phyloP scores from a whole-genome alignment of 2,888 invertebrate genomes.

The Ochropleura leucogaster region DNA sequence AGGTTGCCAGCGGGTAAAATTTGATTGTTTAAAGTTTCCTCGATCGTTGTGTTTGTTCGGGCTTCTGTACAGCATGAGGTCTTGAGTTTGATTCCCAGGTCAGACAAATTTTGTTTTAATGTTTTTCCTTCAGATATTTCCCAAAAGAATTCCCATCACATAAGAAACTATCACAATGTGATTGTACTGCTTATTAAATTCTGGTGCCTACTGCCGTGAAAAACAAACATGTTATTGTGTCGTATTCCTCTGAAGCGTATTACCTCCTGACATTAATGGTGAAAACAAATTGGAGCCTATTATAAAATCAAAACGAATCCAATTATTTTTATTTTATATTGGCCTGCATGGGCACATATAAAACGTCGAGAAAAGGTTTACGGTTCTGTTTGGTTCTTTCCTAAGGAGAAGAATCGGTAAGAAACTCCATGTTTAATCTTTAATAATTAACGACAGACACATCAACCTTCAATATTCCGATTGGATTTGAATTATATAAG shows the following conservation, averaged over 20 bases:
- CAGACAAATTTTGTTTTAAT: background rate
- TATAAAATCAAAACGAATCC: no score
- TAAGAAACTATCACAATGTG: background rate
- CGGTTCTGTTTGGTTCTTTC: no score
- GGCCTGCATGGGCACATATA: no score
- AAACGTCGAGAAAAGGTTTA: no score
- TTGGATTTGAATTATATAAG: no score
- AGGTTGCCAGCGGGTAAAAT: no score
- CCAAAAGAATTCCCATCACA: background rate
- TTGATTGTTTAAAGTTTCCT: background rate
- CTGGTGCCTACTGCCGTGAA: background rate
- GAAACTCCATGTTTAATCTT: no score
- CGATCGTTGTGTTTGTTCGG: background rate
- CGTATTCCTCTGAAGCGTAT: background rate
- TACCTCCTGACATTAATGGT: background rate
- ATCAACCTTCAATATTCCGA: no score
- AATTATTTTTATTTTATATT: no score
- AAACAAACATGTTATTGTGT: background rate
- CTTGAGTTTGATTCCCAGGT: background rate
- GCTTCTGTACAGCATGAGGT: background rate
- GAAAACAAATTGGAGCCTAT: background rate
- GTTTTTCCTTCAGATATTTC: background rate
- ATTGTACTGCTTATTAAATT: background rate
- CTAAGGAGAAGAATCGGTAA: no score
- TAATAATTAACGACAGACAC: no score